Percentiles rank a stretch among this genome's conserved stretches.
Conservation (phyloP, 2,113 vertebrate species). For the Saccopteryx bilineata region DNA sequence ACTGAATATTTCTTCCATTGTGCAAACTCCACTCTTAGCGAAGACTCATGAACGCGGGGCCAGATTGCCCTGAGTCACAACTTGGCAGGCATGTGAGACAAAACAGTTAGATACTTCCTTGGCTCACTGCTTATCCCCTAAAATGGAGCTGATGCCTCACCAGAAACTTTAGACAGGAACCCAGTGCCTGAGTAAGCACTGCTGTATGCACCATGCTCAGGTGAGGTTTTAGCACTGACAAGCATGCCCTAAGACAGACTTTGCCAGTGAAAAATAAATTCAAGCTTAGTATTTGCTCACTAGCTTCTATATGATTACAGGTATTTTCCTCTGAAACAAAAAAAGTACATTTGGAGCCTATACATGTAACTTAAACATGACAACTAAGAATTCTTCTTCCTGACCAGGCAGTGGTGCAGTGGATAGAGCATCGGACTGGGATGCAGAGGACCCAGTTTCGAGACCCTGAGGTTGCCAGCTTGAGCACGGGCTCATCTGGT, state of each 20-base stretch:
- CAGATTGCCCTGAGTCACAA: slow-evolving; percentile 73
- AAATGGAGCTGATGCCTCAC: neutral
- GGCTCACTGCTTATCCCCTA: neutral
- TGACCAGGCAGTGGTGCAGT: too few relatives aligned
- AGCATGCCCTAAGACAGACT: neutral
- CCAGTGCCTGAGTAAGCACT: fast-evolving
- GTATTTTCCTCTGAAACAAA: neutral
- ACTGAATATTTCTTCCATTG: slow-evolving; percentile 53
- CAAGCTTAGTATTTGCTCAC: neutral
- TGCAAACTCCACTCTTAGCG: slow-evolving; percentile 9
- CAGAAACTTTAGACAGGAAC: neutral
- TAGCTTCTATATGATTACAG: neutral
- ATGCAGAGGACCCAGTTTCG: too few relatives aligned
- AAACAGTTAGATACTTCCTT: neutral
- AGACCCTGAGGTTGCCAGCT: too few relatives aligned
- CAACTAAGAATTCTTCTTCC: neutral
- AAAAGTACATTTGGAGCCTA: neutral
- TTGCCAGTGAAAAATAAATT: neutral
- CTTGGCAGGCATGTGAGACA: slow-evolving; percentile 48
- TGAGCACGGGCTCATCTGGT: too few relatives aligned
- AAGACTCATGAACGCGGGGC: neutral
- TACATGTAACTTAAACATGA: neutral
- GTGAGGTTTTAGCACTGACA: too few relatives aligned
- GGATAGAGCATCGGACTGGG: too few relatives aligned
- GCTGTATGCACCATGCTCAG: neutral